A percentile compares a stretch with the other conserved stretches of the same genome.
phyloP scores from a whole-genome alignment of 2,797 vertebrate species.

The Chelon labrosus region DNA sequence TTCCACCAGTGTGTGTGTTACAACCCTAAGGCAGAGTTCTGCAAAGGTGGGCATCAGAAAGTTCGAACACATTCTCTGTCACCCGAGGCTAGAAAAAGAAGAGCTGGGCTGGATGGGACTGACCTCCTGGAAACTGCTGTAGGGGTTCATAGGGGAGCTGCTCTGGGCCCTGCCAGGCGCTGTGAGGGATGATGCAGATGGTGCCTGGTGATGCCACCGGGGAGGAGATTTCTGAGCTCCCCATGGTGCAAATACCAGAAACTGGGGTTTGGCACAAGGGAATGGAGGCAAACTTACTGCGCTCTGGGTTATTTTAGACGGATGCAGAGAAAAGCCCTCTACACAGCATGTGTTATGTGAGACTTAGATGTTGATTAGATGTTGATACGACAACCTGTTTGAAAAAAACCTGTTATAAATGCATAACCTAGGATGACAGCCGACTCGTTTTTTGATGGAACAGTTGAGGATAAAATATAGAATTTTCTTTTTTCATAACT shows the following conservation, averaged over 20 bases:
- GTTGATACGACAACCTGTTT: conserved; percentile 11
- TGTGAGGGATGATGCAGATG: conserved; percentile 68
- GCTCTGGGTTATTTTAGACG: conserved; percentile 46
- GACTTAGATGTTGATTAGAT: conserved; percentile 22
- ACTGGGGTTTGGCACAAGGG: conserved; percentile 57
- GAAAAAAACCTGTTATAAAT: neutral
- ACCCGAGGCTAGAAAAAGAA: conserved; percentile 34
- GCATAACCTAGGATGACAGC: neutral
- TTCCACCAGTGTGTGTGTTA: conserved; percentile 21
- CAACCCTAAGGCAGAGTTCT: conserved; percentile 36
- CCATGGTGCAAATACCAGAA: conserved; percentile 51
- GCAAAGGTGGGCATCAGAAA: conserved; percentile 38
- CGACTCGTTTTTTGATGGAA: neutral
- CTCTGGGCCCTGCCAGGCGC: conserved; percentile 51
- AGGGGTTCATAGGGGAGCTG: conserved; percentile 46
- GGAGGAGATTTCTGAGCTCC: conserved; percentile 47
- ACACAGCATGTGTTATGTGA: conserved; percentile 34
- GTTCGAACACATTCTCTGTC: conserved; percentile 41
- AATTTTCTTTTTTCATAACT: neutral
- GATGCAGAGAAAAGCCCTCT: conserved; percentile 16
- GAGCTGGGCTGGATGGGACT: conserved; percentile 38
- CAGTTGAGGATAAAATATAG: neutral
- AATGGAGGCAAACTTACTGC: conserved; percentile 40
- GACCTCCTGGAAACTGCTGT: conserved; percentile 59
- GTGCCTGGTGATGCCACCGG: conserved; percentile 52